These are phyloP conservation scores for Emydura subglobosa DNA, from an alignment of 2,113 vertebrate species.

Conservation along the genomic window DNA sequence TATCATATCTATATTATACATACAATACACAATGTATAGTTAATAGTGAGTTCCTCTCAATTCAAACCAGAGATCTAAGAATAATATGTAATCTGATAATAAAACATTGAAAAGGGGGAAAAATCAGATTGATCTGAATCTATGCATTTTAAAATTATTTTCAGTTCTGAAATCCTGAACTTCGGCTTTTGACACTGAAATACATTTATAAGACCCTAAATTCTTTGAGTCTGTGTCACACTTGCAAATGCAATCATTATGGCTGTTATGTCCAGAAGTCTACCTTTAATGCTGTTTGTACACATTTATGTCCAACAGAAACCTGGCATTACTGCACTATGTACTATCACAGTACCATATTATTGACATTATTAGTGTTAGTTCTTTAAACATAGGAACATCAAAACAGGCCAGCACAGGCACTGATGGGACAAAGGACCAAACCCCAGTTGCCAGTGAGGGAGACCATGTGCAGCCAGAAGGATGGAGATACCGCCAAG, in stretches of 20 bases:
- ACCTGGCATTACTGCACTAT: neutral
- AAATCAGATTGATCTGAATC: too few species aligned
- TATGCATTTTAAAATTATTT: neutral
- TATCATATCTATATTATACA: too few species aligned
- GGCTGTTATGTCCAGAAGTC: neutral
- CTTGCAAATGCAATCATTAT: neutral
- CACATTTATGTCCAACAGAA: neutral
- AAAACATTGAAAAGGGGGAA: neutral
- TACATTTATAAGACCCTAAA: neutral
- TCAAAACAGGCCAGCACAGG: too few species aligned
- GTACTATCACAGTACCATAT: too few species aligned
- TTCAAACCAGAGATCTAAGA: neutral
- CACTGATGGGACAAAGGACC: too few species aligned
- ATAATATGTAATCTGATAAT: neutral
- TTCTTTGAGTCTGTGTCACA: neutral
- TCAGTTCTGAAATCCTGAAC: neutral
- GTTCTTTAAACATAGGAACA: too few species aligned
- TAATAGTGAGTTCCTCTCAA: neutral
- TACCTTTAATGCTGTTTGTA: conserved; percentile 23
- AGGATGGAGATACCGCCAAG: too few species aligned
- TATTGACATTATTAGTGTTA: too few species aligned
- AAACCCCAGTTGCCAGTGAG: too few species aligned
- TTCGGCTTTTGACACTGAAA: neutral
- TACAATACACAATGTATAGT: neutral
- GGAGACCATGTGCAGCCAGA: too few species aligned